Evolutionary conservation across 1,140 invertebrate genomes (phyloP), one percentile per base, ranked within the genome.

Genomic region (Heterodera schachtii): DNA sequence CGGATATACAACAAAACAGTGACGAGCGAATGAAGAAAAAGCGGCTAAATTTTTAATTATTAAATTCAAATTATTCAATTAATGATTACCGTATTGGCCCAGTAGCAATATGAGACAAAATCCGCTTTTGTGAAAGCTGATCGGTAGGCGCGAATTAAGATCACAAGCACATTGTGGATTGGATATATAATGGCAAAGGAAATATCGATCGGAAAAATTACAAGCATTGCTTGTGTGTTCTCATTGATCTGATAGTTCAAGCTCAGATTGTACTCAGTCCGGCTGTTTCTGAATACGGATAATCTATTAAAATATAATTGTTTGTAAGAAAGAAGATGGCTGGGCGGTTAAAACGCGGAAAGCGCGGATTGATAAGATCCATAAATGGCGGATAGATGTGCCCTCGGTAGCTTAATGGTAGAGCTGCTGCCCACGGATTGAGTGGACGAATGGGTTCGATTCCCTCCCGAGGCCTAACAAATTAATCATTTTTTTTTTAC

Each of bases 1-100:
- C 49, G 75, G 66, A 77, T 77, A 16, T 77, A 77, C 57, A 64
- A 41, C 9, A 77, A 49, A 44, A 77, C 43, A 41, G 75, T 67
- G 66, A 77, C 6, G 16, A 77, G 44, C 6, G 75, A 77, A 77
- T 77, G 66, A 19, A 77, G 66, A 60, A 49, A 77, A 46, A 77
- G 43, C 13, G 21, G 43, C 75, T 77, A 66, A 66, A 77, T 52
- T 8, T 8, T 52, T 0, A 52, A 52, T 52, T 52, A 49, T n/a
- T 77, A 19, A 57, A 71, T 71, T 46, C 3, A 41, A 46, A 31
- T 43, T 43, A 71, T 71, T 71, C 8, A 71, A 43, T 31, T 41
- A 13, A 13, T 31, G n/a, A 8, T 69, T 69, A 71, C 69, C 16
- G 69, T 71, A 46, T 71, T 43, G 6, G 69, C 69, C 7, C 31